Base-by-base conservation (phyloP, 2,888 invertebrate genomes). In the Perizoma affinitatum region DNA sequence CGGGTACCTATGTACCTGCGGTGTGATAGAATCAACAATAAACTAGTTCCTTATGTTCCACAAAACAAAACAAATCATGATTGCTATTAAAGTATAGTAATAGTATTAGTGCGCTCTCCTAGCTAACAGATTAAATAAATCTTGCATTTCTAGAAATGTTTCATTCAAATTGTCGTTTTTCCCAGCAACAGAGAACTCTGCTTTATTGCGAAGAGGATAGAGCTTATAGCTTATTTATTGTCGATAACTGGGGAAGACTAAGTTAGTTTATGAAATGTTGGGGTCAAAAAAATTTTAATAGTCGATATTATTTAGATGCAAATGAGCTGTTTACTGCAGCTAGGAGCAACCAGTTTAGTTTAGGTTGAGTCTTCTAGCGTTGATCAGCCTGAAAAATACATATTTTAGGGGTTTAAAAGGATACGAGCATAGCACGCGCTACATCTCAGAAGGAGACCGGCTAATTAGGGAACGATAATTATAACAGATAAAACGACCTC, bases 141-240 rank as follows among this genome's bases (percentile, higher is more conserved):
- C 59, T 56, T 56, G 58, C 56, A 58, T 52, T 63, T 63, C 45
- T 55, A 58, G 51, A 63, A 55, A 58, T 63, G 63, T 53, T 63
- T 36, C 51, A 58, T 55, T 63, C 58, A 58, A 54, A 58, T 58
- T 63, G 47, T 8, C 41, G 34, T 46, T 34, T 44, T 5, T 5
- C 7, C 6, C 22, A 41, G 36, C 11, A 5, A 50, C 22, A 22
- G 22, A 22, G 9, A 51, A 42, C 34, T n/a, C 35, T 9, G 47
- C 11, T 10, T 33, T 40, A 4, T 4, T 1, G 2, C 6, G 0
- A 43, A 11, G 5, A 9, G 0, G n/a, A 44, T 56, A 56, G 10
- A 36, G 45, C 46, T 46, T 10, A 33, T 7, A 36, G 45, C 46
- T 46, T 10, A 33, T 7, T 53, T 58, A 38, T 4, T 4, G 38